Percentiles rank a stretch among this genome's conserved stretches.
These are phyloP conservation scores for Odobenus rosmarus DNA, from an alignment of 2,113 vertebrate species.

Conservation along the genomic window DNA sequence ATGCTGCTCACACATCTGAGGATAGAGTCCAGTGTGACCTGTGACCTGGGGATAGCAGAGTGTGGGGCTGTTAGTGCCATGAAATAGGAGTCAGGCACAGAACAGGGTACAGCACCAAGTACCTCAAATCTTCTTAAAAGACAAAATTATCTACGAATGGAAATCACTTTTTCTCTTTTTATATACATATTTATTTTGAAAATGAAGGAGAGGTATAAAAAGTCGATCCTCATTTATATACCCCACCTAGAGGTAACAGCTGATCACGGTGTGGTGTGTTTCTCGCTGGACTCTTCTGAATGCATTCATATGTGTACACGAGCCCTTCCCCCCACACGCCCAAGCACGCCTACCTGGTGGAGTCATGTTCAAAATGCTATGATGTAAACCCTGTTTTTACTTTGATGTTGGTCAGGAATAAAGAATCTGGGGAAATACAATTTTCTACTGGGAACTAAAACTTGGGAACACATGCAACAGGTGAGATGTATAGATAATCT, in stretches of 20 bases:
- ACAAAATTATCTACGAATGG: not conserved
- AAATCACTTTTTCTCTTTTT: not conserved
- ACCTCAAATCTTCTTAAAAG: not conserved
- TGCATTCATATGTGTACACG: not conserved
- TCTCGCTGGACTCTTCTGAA: not conserved
- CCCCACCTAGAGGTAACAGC: not conserved
- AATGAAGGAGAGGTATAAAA: not conserved
- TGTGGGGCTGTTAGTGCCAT: not conserved
- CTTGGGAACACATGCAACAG: not conserved
- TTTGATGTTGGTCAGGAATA: not conserved
- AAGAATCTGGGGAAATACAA: not conserved
- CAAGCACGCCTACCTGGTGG: not conserved
- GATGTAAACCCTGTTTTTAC: not conserved
- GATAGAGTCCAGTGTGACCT: not conserved
- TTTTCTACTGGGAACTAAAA: not conserved
- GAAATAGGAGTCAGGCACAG: not conserved
- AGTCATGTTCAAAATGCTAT: not conserved
- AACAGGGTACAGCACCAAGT: not conserved
- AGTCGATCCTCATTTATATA: not conserved
- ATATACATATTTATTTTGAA: not conserved
- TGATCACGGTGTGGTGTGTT: not conserved
- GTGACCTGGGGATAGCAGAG: no score
- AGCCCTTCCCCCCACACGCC: not conserved
- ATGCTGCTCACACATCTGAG: not conserved
- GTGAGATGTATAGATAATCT: not conserved